phyloP scores from a whole-genome alignment of 2,888 invertebrate genomes.

The Aproaerema taeniolella region DNA sequence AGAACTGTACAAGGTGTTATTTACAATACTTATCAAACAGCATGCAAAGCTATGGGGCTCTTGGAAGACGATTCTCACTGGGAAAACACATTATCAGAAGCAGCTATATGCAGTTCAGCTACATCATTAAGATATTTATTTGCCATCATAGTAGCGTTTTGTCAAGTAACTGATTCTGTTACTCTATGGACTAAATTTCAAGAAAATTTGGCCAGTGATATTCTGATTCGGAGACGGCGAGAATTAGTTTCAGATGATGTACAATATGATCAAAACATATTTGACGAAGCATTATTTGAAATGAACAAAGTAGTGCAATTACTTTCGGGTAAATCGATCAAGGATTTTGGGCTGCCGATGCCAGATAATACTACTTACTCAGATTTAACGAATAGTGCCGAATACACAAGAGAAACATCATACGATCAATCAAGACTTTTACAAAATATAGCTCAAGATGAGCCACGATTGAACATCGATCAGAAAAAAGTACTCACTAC shows the following conservation, averaged over 20 bases:
- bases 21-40: neutral
- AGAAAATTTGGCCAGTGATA: neutral
- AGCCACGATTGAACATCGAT: no score
- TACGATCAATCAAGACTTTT: neutral
- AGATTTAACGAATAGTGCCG: neutral
- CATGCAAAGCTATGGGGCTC: neutral
- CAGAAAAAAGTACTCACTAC: no score
- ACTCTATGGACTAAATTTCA: neutral
- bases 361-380: no score
- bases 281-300: no score
- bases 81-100: neutral
- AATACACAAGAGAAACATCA: neutral
- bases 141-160: neutral
- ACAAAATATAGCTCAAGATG: neutral
- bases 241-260: no score
- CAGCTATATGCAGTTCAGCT: neutral
- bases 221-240: neutral
- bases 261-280: no score
- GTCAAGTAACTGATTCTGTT: neutral
- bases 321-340: no score
- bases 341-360: no score
- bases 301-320: no score
- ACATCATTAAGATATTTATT: neutral
- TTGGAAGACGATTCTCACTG: neutral
- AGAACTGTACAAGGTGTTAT: neutral